Conservation (phyloP, 2,113 vertebrate genomes). For the Neodontobutis hainanensis region DNA sequence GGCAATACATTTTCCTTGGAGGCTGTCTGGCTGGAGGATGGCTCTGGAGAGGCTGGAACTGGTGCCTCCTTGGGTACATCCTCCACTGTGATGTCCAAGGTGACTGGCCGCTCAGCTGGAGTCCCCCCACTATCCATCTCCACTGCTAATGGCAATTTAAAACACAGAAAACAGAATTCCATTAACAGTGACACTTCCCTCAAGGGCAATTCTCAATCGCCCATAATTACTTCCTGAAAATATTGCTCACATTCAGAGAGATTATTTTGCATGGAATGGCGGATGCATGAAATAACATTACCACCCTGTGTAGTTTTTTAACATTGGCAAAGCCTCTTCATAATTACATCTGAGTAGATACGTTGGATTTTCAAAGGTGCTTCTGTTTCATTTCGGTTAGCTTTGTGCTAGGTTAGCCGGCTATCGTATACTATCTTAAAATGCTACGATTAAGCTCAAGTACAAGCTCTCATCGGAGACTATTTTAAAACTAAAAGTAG, state of each 20-base stretch:
- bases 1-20: conserved; percentile 69
- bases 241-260: not conserved
- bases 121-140: conserved; percentile 81
- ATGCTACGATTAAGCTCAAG: too few relatives aligned
- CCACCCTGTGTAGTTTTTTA: not conserved
- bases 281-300: not conserved
- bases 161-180: conserved; percentile 1
- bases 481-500: not conserved
- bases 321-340: not conserved
- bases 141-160: conserved; percentile 26
- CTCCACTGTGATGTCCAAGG: conserved; percentile 63
- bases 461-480: too few relatives aligned
- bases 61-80: conserved; percentile 23
- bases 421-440: not conserved
- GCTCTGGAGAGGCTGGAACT: conserved; percentile 11
- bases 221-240: conserved; percentile 5
- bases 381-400: not conserved
- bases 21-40: conserved; percentile 18
- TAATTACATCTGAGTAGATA: not conserved
- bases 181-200: not conserved
- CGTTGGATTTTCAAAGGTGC: too few relatives aligned
- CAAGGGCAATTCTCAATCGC: not conserved
- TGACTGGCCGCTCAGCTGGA: conserved; percentile 73
- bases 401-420: conserved; percentile 52
- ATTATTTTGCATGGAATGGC: too few relatives aligned